Evolutionary conservation across 1,140 invertebrate species (phyloP), one percentile per base, ranked within the genome.

Genomic region (Heliconius hermathena): DNA sequence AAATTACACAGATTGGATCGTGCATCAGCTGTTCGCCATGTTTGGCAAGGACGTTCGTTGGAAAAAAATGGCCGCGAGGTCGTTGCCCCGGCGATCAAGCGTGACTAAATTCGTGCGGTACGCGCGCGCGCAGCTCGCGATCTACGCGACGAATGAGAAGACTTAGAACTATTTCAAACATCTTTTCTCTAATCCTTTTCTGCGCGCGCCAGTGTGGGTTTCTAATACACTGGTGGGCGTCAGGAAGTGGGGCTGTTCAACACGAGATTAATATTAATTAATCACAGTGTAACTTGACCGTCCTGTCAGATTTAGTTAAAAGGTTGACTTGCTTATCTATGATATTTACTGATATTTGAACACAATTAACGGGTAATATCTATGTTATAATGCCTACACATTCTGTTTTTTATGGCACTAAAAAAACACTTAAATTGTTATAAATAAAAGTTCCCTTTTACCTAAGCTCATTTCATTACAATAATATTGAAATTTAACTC

Each of bases 101-200:
- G 87, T 90, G 87, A 89, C 82, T 79, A 82, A 84, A 81, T 81
- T 82, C 74, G 74, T 83, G 81, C 71, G 72, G 81, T 52, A 52
- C 85, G 89, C 89, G 89, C 87, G 87, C 90, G 91, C 89, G 88
- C 90, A 74, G 87, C 83, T 78, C 90, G 90, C 90, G 86, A 81
- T 86, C 90, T 85, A 88, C 84, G 85, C 88, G 82, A 82, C 90
- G 91, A 93, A 91, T 93, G 92, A 91, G 88, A 87, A 90, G 86
- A 78, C 86, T 83, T 83, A 93, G 90, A 93, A 93, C 89, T 92
- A 92, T 92, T 93, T 90, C 91, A 93, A 92, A 90, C 84, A 92
- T 90, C 89, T 91, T 91, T 91, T 88, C 88, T 52, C 91, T 92
- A 92, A 93, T 91, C 89, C 91, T 91, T 91, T 90, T 84, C 80